phyloP scores from a whole-genome alignment of 92 coral and sea anemone genomes.

The Paramuricea clavata region DNA sequence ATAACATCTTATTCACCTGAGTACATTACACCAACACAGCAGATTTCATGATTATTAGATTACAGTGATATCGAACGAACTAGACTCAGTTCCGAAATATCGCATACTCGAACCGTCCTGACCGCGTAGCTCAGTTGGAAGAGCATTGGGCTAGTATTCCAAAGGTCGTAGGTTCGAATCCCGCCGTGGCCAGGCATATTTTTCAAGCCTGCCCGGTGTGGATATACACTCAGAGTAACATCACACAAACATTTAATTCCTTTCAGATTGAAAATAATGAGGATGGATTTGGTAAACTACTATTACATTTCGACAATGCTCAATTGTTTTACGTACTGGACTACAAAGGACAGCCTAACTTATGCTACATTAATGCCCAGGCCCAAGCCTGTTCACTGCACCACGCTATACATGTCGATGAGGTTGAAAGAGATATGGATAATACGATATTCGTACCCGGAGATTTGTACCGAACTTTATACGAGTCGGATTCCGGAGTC shows the following conservation, averaged over 20 bases:
- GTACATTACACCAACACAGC: too few species aligned
- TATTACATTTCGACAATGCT: slow-evolving; percentile 82
- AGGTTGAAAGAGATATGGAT: slow-evolving; percentile 75
- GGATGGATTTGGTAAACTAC: slow-evolving; percentile 60
- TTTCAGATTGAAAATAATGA: slow-evolving; percentile 23
- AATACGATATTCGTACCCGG: slow-evolving; percentile 91
- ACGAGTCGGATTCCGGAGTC: slow-evolving; percentile 84
- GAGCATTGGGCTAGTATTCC: too few species aligned
- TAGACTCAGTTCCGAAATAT: too few species aligned
- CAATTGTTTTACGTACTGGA: slow-evolving; percentile 87
- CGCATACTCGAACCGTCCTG: too few species aligned
- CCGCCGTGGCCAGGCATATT: background rate
- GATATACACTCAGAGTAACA: too few species aligned
- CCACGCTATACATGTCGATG: slow-evolving; percentile 84
- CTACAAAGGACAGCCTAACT: slow-evolving; percentile 88
- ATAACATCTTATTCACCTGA: too few species aligned
- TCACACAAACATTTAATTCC: background rate
- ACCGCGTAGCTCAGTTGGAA: too few species aligned
- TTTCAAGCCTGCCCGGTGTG: too few species aligned
- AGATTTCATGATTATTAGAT: too few species aligned
- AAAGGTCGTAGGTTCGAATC: background rate
- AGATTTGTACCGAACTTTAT: slow-evolving; percentile 89
- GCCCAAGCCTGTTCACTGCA: slow-evolving; percentile 72
- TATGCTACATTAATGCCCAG: slow-evolving; percentile 84
- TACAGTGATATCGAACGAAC: too few species aligned